These are phyloP conservation scores for Atta cephalotes DNA, from an alignment of 1,140 invertebrate genomes.

Conservation along the genomic window DNA sequence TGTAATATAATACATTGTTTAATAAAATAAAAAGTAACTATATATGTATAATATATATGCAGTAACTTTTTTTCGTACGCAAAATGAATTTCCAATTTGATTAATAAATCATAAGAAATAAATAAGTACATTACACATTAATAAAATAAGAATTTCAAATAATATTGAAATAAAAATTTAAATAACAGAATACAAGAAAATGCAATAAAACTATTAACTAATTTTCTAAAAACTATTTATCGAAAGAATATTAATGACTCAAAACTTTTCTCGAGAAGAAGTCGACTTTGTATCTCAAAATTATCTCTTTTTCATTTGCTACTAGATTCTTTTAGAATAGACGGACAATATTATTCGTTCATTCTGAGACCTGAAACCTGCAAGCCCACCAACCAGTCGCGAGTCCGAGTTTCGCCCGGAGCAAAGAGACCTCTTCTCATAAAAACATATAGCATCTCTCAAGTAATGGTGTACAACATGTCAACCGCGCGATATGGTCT, in stretches of 20 bases:
- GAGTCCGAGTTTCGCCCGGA: constrained; percentile 20
- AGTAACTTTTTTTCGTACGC: neutral
- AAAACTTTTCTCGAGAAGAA: neutral
- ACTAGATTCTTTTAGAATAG: neutral
- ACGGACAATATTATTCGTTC: neutral
- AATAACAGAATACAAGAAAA: neutral
- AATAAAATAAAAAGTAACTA: neutral
- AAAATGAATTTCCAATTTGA: neutral
- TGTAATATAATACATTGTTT: constrained; percentile 6
- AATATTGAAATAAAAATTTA: neutral
- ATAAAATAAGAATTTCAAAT: neutral
- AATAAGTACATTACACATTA: neutral
- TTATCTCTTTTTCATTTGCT: neutral
- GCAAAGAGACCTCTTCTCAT: constrained; percentile 49
- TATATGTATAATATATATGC: neutral
- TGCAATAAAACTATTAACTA: neutral
- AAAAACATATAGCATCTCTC: neutral
- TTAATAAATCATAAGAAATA: neutral
- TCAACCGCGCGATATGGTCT: neutral
- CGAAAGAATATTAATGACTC: neutral
- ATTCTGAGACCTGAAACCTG: constrained; percentile 15
- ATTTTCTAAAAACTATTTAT: neutral
- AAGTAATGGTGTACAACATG: constrained; percentile 12
- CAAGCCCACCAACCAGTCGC: neutral
- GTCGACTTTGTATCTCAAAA: neutral